Conservation (phyloP, 1,140 invertebrate species). For the Zaprionus ornatus region DNA sequence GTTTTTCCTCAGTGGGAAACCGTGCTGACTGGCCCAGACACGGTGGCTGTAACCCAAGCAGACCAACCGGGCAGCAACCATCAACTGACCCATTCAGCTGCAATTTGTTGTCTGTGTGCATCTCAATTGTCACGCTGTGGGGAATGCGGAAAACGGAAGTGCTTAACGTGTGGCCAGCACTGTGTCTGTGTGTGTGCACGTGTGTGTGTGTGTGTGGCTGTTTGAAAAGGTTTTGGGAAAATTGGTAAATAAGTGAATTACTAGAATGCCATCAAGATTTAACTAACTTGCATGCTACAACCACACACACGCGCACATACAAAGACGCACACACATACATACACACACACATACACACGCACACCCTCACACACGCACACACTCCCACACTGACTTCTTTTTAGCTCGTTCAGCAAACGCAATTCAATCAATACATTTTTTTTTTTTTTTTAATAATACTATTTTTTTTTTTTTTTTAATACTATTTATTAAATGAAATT, state of each 20-base stretch:
- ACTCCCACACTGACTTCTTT: too few species aligned
- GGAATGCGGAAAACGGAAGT: constrained; percentile 6
- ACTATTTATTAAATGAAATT: too few species aligned
- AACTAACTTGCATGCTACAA: background rate
- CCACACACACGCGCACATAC: background rate
- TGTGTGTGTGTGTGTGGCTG: background rate
- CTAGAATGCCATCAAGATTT: background rate
- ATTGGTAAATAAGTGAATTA: constrained; percentile 12
- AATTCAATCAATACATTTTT: too few species aligned
- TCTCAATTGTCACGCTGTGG: constrained; percentile 42
- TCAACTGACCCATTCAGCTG: constrained; percentile 23
- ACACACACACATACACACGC: too few species aligned
- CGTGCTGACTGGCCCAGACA: constrained; percentile 15
- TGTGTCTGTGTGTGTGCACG: background rate
- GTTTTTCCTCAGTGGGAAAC: background rate
- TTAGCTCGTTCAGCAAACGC: too few species aligned
- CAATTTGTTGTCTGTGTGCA: constrained; percentile 35
- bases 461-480: too few species aligned
- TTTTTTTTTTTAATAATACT: too few species aligned
- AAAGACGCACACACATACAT: too few species aligned
- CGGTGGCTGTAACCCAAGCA: background rate
- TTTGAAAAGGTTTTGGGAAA: background rate
- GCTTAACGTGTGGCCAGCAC: background rate
- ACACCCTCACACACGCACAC: too few species aligned
- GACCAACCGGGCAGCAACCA: constrained; percentile 7